Evolutionary conservation across 2,888 invertebrate genomes (phyloP).

Genomic region (Holacanthella duospinosa): DNA sequence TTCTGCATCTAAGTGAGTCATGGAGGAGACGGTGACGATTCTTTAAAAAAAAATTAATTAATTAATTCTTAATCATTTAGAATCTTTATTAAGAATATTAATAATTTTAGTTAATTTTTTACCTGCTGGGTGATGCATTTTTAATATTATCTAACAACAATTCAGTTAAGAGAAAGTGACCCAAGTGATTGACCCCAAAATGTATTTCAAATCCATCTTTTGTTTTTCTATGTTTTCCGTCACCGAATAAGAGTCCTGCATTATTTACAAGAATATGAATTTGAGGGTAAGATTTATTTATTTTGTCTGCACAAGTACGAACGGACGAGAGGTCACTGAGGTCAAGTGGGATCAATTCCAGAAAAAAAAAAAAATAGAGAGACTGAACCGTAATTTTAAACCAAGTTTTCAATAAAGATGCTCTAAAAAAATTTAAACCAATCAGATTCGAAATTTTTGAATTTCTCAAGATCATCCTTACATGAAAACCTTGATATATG

Average conservation of each 20-base stretch:
- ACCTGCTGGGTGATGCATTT: slow-evolving; percentile 49
- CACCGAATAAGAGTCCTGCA: slow-evolving; percentile 52
- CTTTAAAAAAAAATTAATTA: not conserved
- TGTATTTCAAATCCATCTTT: slow-evolving; percentile 68
- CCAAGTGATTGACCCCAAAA: slow-evolving; percentile 73
- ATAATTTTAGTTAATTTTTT: slow-evolving; percentile 41
- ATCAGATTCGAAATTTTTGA: too few species aligned
- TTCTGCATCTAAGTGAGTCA: slow-evolving; percentile 56
- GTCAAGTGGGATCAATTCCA: too few species aligned
- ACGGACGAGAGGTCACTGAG: slow-evolving; percentile 62
- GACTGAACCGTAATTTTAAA: too few species aligned
- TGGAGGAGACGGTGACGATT: slow-evolving; percentile 57
- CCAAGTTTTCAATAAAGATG: too few species aligned
- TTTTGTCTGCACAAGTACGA: slow-evolving; percentile 52
- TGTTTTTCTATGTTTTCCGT: slow-evolving; percentile 46
- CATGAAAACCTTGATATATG: too few species aligned
- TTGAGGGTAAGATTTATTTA: slow-evolving; percentile 48
- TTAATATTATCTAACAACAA: slow-evolving; percentile 58
- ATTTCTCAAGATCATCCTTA: too few species aligned
- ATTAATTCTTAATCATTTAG: not conserved
- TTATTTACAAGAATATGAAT: slow-evolving; percentile 70
- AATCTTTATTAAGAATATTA: slow-evolving; percentile 43
- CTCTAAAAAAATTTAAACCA: too few species aligned
- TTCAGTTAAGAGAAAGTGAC: slow-evolving; percentile 75
- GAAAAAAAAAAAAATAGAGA: too few species aligned